Conservation (phyloP, 2,888 invertebrate species). For the Tenthredo scrophulariae region DNA sequence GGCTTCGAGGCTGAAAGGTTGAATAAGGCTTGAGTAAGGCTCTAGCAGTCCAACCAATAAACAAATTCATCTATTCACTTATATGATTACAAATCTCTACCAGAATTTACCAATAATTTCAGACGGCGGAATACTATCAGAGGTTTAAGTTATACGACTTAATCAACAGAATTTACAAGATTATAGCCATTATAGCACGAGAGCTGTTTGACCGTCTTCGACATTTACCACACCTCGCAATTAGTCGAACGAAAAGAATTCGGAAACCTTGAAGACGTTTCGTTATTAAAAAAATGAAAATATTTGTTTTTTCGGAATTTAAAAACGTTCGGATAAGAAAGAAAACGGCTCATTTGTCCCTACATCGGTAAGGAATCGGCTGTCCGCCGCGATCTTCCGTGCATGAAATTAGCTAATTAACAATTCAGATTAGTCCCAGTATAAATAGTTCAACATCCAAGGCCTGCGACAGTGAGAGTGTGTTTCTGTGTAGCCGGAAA, state of each 20-base stretch:
- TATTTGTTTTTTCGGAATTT: background rate
- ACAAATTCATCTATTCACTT: slow-evolving; percentile 17
- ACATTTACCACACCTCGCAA: background rate
- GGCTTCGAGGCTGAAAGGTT: background rate
- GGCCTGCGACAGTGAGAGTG: background rate
- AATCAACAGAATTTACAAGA: slow-evolving; percentile 17
- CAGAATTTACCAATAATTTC: background rate
- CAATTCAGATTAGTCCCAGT: slow-evolving; percentile 30
- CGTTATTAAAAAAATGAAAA: background rate
- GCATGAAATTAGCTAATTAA: slow-evolving; percentile 18
- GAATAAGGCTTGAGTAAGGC: background rate
- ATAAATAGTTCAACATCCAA: background rate
- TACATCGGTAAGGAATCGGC: background rate
- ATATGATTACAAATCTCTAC: slow-evolving; percentile 6
- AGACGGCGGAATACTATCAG: background rate
- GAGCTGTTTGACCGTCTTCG: slow-evolving; percentile 19
- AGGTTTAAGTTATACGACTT: slow-evolving; percentile 20
- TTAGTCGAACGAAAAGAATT: background rate
- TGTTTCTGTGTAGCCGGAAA: slow-evolving; percentile 32
- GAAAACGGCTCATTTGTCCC: background rate
- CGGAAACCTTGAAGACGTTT: background rate
- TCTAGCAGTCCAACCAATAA: background rate
- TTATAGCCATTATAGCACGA: background rate
- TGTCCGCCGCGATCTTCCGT: background rate
- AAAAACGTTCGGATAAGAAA: background rate